These are phyloP conservation scores for Labeo rohita DNA, from an alignment of 2,113 vertebrate species.

Conservation along the genomic window DNA sequence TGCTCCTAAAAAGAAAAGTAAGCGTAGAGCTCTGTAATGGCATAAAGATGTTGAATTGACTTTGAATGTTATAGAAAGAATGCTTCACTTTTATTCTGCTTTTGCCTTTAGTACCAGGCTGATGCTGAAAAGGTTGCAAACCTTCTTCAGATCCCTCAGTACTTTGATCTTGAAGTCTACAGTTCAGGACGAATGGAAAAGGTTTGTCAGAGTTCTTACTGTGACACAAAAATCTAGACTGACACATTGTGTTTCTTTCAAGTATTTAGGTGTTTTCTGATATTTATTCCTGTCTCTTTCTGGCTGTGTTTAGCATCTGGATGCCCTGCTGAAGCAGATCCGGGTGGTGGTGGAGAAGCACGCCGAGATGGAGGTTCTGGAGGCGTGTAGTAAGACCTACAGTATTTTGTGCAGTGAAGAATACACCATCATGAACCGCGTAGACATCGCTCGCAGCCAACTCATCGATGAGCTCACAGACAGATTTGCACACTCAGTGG, in stretches of 20 bases:
- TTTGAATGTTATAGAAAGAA: not conserved
- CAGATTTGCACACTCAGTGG: conserved; percentile 92
- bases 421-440: conserved; percentile 98
- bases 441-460: conserved; percentile 96
- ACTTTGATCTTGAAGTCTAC: conserved; percentile 97
- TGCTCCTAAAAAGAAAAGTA: too few relatives aligned
- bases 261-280: not conserved
- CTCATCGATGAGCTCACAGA: conserved; percentile 98
- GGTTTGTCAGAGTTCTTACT: conserved; percentile 66
- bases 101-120: conserved; percentile 85
- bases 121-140: conserved; percentile 98
- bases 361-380: conserved; percentile 92
- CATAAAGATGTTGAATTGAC: too few relatives aligned
- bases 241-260: not conserved
- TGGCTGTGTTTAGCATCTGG: conserved; percentile 83
- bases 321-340: conserved; percentile 96
- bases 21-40: too few relatives aligned
- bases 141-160: conserved; percentile 96
- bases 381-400: conserved; percentile 99
- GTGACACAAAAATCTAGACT: not conserved
- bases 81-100: conserved; percentile 38
- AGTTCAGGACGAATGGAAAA: conserved; percentile 99
- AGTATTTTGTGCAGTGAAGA: conserved; percentile 98
- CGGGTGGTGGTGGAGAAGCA: conserved; percentile 98
- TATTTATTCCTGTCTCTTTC: too few relatives aligned